Conservation (phyloP, 1,140 invertebrate species). For the Nilaparvata lugens region DNA sequence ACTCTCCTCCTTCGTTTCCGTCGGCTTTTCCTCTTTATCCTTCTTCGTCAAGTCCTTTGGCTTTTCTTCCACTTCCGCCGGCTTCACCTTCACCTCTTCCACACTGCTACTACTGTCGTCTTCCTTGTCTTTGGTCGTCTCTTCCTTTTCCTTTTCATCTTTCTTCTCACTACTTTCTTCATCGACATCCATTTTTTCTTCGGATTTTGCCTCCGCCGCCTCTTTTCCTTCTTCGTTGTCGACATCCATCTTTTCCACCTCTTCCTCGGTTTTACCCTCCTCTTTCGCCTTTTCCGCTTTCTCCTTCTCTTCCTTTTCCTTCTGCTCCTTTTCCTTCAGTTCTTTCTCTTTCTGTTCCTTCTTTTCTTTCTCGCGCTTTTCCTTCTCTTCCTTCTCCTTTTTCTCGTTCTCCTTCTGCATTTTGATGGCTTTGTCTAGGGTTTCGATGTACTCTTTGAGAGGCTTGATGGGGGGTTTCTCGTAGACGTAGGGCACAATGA, state of each 20-base stretch:
- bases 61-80: slow-evolving; percentile 32
- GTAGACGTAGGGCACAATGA: slow-evolving; percentile 88
- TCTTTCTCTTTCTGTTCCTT: slow-evolving; percentile 31
- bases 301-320: slow-evolving; percentile 27
- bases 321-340: slow-evolving; percentile 27
- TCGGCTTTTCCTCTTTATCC: slow-evolving; percentile 8
- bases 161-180: slow-evolving; percentile 20
- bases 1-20: slow-evolving; percentile 14
- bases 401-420: slow-evolving; percentile 38
- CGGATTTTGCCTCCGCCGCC: slow-evolving; percentile 20
- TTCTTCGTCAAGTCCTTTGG: slow-evolving; percentile 27
- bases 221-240: slow-evolving; percentile 35
- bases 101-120: slow-evolving; percentile 20
- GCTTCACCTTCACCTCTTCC: slow-evolving; percentile 20
- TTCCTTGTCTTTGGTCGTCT: slow-evolving; percentile 19
- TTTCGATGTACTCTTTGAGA: slow-evolving; percentile 63
- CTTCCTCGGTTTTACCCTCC: slow-evolving; percentile 34
- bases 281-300: slow-evolving; percentile 33
- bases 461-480: slow-evolving; percentile 73
- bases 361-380: slow-evolving; percentile 29
- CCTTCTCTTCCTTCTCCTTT: slow-evolving; percentile 30
- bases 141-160: slow-evolving; percentile 21
- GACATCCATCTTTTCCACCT: slow-evolving; percentile 28
- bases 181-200: slow-evolving; percentile 20
- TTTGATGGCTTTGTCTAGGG: slow-evolving; percentile 51